Conservation (phyloP, 2,888 invertebrate species). For the Ditylenchus weischeri region DNA sequence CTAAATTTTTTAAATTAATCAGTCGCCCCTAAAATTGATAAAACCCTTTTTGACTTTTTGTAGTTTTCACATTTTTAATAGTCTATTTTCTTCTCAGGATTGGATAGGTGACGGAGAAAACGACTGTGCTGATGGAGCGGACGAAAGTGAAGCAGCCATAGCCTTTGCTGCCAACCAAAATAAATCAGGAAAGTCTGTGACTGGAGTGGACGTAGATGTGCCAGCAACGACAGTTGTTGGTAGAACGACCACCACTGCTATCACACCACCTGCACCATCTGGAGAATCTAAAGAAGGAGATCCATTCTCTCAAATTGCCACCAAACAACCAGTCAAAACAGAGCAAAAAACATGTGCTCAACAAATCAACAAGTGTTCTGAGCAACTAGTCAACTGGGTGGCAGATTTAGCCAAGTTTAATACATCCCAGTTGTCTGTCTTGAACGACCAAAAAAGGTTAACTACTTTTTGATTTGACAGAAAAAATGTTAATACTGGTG, state of each 20-base stretch:
- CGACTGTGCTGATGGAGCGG: constrained; percentile 53
- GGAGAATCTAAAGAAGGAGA: no score
- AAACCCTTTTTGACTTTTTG: no score
- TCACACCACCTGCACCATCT: no score
- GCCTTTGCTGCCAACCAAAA: not conserved
- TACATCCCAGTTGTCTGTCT: constrained; percentile 21
- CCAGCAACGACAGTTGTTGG: no score
- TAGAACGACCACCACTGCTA: no score
- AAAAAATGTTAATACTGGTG: no score
- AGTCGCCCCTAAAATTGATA: no score
- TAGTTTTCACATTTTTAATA: no score
- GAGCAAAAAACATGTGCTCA: not conserved
- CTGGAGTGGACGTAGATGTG: no score
- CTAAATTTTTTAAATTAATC: no score
- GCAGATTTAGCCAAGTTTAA: constrained; percentile 18
- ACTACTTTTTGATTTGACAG: not conserved
- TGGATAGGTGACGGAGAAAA: constrained; percentile 56
- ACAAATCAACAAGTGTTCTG: constrained; percentile 1
- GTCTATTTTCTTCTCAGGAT: constrained; percentile 31
- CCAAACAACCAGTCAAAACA: not conserved
- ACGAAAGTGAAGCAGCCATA: constrained; percentile 25
- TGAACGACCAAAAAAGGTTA: constrained; percentile 22
- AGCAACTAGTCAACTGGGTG: constrained; percentile 9
- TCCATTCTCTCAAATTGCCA: not conserved
- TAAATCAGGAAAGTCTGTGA: no score